A percentile compares a stretch with the other conserved stretches of the same genome.
These are phyloP conservation scores for Chrysopilus asiliformis DNA, from an alignment of 2,888 invertebrate genomes.

Conservation along the genomic window DNA sequence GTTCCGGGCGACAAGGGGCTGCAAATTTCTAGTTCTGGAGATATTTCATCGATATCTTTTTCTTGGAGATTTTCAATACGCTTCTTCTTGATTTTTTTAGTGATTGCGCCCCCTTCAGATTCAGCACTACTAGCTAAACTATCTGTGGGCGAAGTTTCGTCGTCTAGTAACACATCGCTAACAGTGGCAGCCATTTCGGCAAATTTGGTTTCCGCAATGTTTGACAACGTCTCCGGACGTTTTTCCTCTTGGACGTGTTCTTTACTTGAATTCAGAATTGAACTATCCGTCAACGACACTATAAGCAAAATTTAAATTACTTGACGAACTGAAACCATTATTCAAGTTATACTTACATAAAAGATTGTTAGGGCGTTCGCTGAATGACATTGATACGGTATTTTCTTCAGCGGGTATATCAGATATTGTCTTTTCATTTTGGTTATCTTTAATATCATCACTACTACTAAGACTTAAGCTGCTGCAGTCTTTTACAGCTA, in stretches of 20 bases:
- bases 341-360: conserved; percentile 16
- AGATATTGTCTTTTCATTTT: conserved; percentile 10
- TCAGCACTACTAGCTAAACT: conserved; percentile 47
- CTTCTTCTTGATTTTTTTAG: conserved; percentile 30
- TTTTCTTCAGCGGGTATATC: conserved; percentile 10
- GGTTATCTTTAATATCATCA: conserved; percentile 37
- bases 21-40: conserved; percentile 31
- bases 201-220: conserved; percentile 43
- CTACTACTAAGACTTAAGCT: conserved; percentile 41
- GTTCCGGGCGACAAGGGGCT: conserved; percentile 56
- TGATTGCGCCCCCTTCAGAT: conserved; percentile 25
- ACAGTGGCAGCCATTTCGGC: conserved; percentile 57
- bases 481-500: conserved; percentile 44
- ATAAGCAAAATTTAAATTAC: conserved; percentile 1
- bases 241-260: conserved; percentile 18
- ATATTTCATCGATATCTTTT: conserved; percentile 37
- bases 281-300: conserved; percentile 10
- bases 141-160: conserved; percentile 73
- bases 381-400: conserved; percentile 12
- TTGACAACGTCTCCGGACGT: conserved; percentile 27
- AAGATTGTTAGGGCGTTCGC: conserved; percentile 11
- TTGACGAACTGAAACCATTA: no score
- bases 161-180: conserved; percentile 57
- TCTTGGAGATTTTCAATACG: conserved; percentile 34
- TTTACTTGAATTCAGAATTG: conserved; percentile 9